Base-by-base conservation (phyloP, 2,797 vertebrate genomes). In the Chromis chromis region DNA sequence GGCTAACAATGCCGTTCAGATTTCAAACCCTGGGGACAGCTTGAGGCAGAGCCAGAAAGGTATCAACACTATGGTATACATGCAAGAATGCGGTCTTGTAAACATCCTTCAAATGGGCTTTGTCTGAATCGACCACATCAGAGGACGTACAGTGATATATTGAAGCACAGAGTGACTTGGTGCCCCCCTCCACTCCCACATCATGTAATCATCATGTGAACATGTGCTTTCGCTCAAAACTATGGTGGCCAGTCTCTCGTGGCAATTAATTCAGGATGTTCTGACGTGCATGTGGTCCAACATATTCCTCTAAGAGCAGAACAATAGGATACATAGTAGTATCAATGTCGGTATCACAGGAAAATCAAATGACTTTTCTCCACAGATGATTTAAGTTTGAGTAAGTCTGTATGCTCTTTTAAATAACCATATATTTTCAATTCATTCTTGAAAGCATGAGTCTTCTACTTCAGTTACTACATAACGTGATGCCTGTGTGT, bases 121-220 rank as follows among this genome's bases (percentile, higher is more conserved):
- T 78, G 65, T 84, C n/a, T 48, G 21, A 54, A 66, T 66, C 3
- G 19, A 78, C 78, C 83, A 78, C 79, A 82, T 81, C 48, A 72
- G 52, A 73, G 46, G 65, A 36, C 57, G 60, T 68, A 74, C n/a
- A 28, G 46, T 64, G 56, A 68, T 42, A 53, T 1, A 40, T 46
- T n/a, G 67, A 54, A 65, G 59, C 27, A 6, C 46, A 58, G 65
- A 65, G 28, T 40, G 67, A 65, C 57, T 72, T 78, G 66, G 83
- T 36, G 33, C 33, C 33, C 33, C 33, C 33, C 33, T 33, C 33
- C 33, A 1, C 33, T 36, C 16, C 60, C 60, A 31, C 52, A 81
- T 76, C 63, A 55, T 50, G 64, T 31, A 79, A 72, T 75, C 79
- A 52, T 65, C 44, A 40, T 1, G 10, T 70, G 77, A 76, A 57